Conservation (phyloP, 1,140 invertebrate species). For the Drosophila grimshawi region DNA sequence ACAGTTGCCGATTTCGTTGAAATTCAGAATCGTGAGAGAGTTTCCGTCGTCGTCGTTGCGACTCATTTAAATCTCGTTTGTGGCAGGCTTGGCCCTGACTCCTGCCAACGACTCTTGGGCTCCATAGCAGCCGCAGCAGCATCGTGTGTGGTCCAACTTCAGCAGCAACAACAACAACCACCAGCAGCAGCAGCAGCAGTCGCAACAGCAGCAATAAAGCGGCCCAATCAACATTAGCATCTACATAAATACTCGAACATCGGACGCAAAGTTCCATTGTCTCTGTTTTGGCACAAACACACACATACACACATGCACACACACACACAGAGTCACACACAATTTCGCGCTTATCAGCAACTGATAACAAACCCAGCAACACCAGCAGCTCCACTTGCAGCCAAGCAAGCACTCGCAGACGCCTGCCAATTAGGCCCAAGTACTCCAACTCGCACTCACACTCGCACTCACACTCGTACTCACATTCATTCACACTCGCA, state of each 20-base stretch:
- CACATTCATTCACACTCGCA: too few species aligned
- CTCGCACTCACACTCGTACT: neutral
- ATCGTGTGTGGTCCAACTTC: slow-evolving; percentile 67
- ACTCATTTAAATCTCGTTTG: slow-evolving; percentile 83
- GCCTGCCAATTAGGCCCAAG: slow-evolving; percentile 38
- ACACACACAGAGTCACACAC: neutral
- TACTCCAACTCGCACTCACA: slow-evolving; percentile 3
- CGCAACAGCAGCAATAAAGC: slow-evolving; percentile 30
- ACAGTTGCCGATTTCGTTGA: slow-evolving; percentile 71
- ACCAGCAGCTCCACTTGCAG: slow-evolving; percentile 7
- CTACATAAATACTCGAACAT: slow-evolving; percentile 47
- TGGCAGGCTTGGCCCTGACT: slow-evolving; percentile 42
- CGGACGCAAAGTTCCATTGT: slow-evolving; percentile 35
- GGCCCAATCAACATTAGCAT: slow-evolving; percentile 49
- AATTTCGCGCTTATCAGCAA: slow-evolving; percentile 24
- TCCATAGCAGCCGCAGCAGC: slow-evolving; percentile 15
- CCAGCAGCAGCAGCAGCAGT: slow-evolving; percentile 29
- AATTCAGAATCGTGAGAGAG: slow-evolving; percentile 83
- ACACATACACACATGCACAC: too few species aligned
- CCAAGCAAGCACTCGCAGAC: neutral
- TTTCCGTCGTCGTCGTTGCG: slow-evolving; percentile 57
- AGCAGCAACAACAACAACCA: slow-evolving; percentile 19
- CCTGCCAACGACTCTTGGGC: slow-evolving; percentile 28
- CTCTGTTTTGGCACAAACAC: slow-evolving; percentile 10
- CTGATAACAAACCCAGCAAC: slow-evolving; percentile 14